Base-by-base conservation (phyloP, 1,140 invertebrate genomes). In the Halyomorpha halys region DNA sequence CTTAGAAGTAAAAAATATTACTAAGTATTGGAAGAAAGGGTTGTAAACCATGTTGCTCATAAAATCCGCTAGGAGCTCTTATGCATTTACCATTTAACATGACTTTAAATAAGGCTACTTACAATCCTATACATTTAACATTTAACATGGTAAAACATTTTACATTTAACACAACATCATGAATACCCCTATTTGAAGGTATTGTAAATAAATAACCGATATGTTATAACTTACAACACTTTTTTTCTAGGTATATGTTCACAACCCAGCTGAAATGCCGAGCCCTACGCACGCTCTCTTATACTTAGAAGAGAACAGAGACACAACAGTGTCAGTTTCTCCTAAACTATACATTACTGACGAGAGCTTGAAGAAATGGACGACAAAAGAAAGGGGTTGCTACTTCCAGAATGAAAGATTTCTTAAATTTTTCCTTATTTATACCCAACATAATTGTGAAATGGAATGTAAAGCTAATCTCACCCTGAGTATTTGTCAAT, bases 401-500 rank as follows among this genome's bases (percentile, higher is more conserved):
- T 85, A 78, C 72, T 82, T 85, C 39, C 77, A 78, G 53, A 72
- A 72, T 15, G 84, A 86, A 69, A 78, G 82, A 16, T 74, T 76
- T 45, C 74, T 86, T 23, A 76, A 75, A 49, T 85, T 79, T 70
- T 87, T 81, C 69, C 78, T 81, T 30, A 65, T 71, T 16, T 77
- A 77, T 60, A 73, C 73, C 0, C 69, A 72, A 54, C 65, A 65
- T 13, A 76, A 77, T 56, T 77, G 76, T 61, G 60, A 71, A 13
- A 39, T 74, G 11, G 76, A 77, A 63, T 77, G 76, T 63, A 61
- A 71, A n/a, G 66, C 72, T 6, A 76, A 77, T 44, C 13, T 14
- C 14, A 61, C 66, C 0, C 44, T 62, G 21, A 19, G 62, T n/a
- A 51, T 25, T 9, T 67, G 63, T 30, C 4, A 62, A 13, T 64